A percentile compares a stretch with the other conserved stretches of the same genome.
Evolutionary conservation across 2,888 invertebrate species (phyloP).

Genomic region (Macroteleia sp.): DNA sequence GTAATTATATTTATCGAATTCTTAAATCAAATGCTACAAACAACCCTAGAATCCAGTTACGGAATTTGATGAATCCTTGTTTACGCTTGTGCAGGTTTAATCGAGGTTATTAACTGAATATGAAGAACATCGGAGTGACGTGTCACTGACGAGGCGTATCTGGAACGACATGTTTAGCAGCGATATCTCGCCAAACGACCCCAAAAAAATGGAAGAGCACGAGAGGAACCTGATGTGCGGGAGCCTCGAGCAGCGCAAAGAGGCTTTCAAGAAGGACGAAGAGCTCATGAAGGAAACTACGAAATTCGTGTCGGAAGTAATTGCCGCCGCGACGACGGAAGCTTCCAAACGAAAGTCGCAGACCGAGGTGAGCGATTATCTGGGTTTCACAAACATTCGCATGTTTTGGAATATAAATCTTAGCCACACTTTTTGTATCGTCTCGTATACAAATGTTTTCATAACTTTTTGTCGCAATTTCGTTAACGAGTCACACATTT

Average conservation of each 20-base stretch:
- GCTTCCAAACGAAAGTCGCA: slow-evolving; percentile 79
- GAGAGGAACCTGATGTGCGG: slow-evolving; percentile 72
- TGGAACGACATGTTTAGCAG: slow-evolving; percentile 69
- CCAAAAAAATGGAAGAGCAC: slow-evolving; percentile 75
- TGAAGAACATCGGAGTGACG: slow-evolving; percentile 14
- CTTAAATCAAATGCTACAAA: no score
- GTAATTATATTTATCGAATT: no score
- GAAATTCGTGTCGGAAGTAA: slow-evolving; percentile 84
- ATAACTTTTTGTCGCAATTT: no score
- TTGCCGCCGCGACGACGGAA: slow-evolving; percentile 84
- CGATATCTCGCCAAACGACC: slow-evolving; percentile 74
- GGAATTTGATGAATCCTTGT: no score
- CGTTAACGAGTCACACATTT: no score
- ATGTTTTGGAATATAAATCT: no score
- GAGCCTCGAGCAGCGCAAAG: slow-evolving; percentile 79
- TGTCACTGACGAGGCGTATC: slow-evolving; percentile 16
- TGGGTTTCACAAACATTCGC: no score
- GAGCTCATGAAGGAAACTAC: slow-evolving; percentile 84
- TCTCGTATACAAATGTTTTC: no score
- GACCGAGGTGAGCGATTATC: slow-evolving; percentile 71
- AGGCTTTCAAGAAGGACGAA: slow-evolving; percentile 82
- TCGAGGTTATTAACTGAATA: slow-evolving; percentile 4
- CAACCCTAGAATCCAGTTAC: no score
- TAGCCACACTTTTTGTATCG: no score
- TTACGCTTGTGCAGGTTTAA: slow-evolving; percentile 13